phyloP scores from a whole-genome alignment of 64 coral and sea anemone genomes.

The Montipora efflorescens region DNA sequence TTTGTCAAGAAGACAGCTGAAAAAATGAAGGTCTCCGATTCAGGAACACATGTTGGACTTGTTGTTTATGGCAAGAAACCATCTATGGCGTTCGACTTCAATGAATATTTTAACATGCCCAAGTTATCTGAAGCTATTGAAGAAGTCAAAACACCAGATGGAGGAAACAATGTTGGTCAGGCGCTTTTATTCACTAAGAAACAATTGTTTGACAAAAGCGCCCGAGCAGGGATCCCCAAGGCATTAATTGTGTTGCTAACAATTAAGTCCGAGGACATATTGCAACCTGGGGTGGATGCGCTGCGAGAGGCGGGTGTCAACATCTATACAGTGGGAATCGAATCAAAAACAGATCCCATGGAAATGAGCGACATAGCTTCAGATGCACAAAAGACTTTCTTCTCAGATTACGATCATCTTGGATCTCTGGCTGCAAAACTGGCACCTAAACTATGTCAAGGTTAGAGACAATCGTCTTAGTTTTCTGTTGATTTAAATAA shows the following conservation, averaged over 20 bases:
- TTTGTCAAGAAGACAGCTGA: constrained; percentile 39
- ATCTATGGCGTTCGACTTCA: constrained; percentile 70
- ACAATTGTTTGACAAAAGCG: constrained; percentile 56
- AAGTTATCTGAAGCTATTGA: constrained; percentile 23
- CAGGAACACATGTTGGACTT: constrained; percentile 49
- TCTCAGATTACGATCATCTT: background rate
- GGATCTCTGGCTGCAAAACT: constrained; percentile 4
- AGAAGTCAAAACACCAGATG: background rate
- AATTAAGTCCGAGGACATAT: background rate
- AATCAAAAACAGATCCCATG: background rate
- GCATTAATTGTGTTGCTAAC: constrained; percentile 39
- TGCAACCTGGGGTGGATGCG: constrained; percentile 1
- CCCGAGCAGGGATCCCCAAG: constrained; percentile 49
- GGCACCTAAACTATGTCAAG: constrained; percentile 26
- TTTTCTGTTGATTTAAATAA: background rate
- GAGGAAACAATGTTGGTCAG: constrained; percentile 23
- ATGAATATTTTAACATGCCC: constrained; percentile 15
- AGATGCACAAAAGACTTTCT: background rate
- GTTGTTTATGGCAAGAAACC: constrained; percentile 64
- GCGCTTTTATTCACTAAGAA: constrained; percentile 41
- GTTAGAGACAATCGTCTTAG: background rate
- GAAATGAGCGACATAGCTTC: constrained; percentile 53
- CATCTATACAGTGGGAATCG: constrained; percentile 42
- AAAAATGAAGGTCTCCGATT: constrained; percentile 30
- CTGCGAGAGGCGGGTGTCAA: constrained; percentile 43